A percentile compares a stretch with the other conserved stretches of the same genome.
Evolutionary conservation across 2,797 vertebrate species (phyloP).

Genomic region (Aselliscus stoliczkanus): DNA sequence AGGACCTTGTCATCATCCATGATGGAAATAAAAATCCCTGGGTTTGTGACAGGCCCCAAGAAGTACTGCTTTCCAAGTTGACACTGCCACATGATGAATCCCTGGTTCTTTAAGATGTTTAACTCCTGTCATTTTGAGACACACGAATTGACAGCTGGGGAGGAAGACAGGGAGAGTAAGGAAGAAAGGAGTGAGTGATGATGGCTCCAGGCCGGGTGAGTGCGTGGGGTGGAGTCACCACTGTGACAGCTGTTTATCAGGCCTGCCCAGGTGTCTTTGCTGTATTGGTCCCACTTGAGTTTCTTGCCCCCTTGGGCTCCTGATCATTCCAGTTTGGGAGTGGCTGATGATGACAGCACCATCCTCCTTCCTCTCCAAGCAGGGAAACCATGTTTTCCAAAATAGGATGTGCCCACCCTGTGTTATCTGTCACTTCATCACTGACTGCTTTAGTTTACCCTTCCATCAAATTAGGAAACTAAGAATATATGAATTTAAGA

Average conservation of each 20-base stretch:
- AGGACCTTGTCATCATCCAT: neutral
- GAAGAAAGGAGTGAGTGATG: neutral
- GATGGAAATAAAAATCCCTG: neutral
- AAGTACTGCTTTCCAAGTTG: neutral
- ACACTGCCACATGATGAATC: neutral
- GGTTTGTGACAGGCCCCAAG: neutral
- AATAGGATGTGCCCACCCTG: neutral
- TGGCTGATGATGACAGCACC: neutral
- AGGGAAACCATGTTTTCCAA: neutral
- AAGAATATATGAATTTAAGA: neutral
- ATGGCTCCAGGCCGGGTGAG: accelerated
- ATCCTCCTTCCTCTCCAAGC: neutral
- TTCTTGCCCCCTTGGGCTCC: neutral
- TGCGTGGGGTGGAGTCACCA: accelerated
- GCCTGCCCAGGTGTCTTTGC: neutral
- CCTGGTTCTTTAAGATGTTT: neutral
- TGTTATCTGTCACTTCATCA: neutral
- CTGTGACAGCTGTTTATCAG: neutral
- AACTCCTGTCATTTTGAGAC: constrained; percentile 29
- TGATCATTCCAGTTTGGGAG: neutral
- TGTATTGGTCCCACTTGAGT: accelerated
- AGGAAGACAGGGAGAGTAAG: constrained; percentile 16
- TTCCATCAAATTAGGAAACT: neutral
- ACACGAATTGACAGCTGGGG: neutral
- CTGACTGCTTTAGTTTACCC: neutral